A percentile compares a stretch with the other conserved stretches of the same genome.
These are phyloP conservation scores for Osedax frankpressi DNA, from an alignment of 2,888 invertebrate genomes.

Conservation along the genomic window DNA sequence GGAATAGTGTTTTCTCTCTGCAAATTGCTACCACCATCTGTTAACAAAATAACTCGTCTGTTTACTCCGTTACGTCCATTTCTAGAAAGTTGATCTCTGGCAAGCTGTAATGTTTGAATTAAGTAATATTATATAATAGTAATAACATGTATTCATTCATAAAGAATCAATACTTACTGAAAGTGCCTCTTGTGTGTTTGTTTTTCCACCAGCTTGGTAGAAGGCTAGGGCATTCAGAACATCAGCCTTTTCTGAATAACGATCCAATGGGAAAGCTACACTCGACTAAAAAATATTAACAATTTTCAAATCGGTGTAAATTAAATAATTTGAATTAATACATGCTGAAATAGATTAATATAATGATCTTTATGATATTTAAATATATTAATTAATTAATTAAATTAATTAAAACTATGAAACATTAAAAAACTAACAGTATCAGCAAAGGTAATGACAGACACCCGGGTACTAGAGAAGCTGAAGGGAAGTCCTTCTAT, in stretches of 20 bases:
- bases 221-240: slow-evolving; percentile 24
- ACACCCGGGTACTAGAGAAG: slow-evolving; percentile 16
- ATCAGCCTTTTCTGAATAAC: slow-evolving; percentile 16
- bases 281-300: too few relatives aligned
- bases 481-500: slow-evolving; percentile 24
- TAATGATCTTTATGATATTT: neutral
- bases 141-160: neutral
- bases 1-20: slow-evolving; percentile 17
- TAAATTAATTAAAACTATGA: neutral
- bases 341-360: too few relatives aligned
- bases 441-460: slow-evolving; percentile 19
- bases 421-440: slow-evolving; percentile 6
- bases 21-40: slow-evolving; percentile 25
- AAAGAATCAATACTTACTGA: slow-evolving; percentile 10
- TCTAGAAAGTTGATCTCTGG: neutral
- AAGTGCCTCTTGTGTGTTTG: slow-evolving; percentile 25
- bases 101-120: neutral
- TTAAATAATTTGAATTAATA: too few relatives aligned
- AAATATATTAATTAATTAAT: neutral
- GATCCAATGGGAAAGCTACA: slow-evolving; percentile 15
- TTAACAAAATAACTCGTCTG: slow-evolving; percentile 18
- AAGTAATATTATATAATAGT: neutral
- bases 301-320: too few relatives aligned
- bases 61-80: slow-evolving; percentile 14
- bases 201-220: slow-evolving; percentile 21